Conservation (phyloP, 2,797 vertebrate species). For the Siniperca obscura region DNA sequence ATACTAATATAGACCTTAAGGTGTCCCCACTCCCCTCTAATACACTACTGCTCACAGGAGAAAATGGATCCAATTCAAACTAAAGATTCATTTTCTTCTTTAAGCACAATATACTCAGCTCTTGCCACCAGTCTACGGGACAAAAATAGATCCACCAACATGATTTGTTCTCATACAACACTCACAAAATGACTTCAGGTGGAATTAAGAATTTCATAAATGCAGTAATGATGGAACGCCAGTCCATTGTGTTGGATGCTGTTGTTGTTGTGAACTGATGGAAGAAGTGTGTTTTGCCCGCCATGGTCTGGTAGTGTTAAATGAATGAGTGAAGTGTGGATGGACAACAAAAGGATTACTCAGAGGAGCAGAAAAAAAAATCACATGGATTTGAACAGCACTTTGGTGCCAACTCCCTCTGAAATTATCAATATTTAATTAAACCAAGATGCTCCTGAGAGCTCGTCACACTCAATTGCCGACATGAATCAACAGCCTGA, state of each 20-base stretch:
- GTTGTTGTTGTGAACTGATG: not conserved
- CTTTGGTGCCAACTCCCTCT: conserved; percentile 48
- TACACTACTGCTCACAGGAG: conserved; percentile 22
- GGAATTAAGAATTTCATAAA: not conserved
- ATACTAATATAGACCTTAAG: conserved; percentile 66
- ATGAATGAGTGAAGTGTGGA: conserved; percentile 28
- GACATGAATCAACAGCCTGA: conserved; percentile 29
- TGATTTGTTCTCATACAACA: not conserved
- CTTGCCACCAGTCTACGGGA: not conserved
- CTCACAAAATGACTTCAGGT: not conserved
- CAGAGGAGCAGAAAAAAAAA: conserved; percentile 28
- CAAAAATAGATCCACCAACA: conserved; percentile 13
- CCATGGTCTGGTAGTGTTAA: conserved; percentile 22
- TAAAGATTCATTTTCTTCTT: conserved; percentile 43
- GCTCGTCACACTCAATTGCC: conserved; percentile 27
- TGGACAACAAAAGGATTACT: conserved; percentile 32
- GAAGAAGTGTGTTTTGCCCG: conserved; percentile 1
- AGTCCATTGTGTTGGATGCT: not conserved
- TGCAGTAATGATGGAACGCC: too few relatives aligned
- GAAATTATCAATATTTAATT: conserved; percentile 74
- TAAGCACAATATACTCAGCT: not conserved
- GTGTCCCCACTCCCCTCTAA: conserved; percentile 50
- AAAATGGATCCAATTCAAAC: conserved; percentile 41
- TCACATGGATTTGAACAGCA: conserved; percentile 56
- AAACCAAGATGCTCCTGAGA: conserved; percentile 49